These are phyloP conservation scores for Sus scrofa DNA, from an alignment of 2,113 vertebrate species.

Conservation along the genomic window DNA sequence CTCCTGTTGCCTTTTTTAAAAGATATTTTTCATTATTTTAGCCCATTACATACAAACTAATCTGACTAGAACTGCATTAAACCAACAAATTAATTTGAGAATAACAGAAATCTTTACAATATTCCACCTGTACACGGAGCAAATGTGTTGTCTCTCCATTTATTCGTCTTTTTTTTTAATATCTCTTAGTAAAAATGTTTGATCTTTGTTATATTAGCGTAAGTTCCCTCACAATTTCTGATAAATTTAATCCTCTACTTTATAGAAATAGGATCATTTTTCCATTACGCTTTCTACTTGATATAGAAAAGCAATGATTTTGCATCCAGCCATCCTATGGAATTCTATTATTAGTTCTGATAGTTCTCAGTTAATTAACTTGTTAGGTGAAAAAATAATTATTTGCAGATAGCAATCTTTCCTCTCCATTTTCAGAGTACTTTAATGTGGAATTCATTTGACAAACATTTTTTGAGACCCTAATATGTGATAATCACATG, in stretches of 20 bases:
- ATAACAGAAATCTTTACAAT: conserved; percentile 50
- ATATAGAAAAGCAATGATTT: conserved; percentile 22
- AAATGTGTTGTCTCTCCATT: neutral
- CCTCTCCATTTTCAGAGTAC: neutral
- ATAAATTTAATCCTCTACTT: conserved; percentile 46
- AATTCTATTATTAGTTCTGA: conserved; percentile 30
- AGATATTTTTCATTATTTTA: conserved; percentile 26
- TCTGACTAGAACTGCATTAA: neutral
- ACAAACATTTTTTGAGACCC: neutral
- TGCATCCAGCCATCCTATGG: neutral
- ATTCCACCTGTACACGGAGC: neutral
- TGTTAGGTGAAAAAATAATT: conserved; percentile 31
- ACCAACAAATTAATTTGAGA: conserved; percentile 43
- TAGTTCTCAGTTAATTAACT: neutral
- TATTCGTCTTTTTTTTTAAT: conserved; percentile 8
- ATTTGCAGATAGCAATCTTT: conserved; percentile 39
- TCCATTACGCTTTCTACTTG: conserved; percentile 23
- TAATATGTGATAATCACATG: neutral
- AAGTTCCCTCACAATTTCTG: neutral
- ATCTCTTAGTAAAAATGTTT: conserved; percentile 5
- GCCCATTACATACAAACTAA: neutral
- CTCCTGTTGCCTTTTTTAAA: neutral
- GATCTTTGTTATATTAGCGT: conserved; percentile 32
- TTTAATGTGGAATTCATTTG: neutral
- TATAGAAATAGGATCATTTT: conserved; percentile 28